Evolutionary conservation across 1,140 invertebrate genomes (phyloP).

Genomic region (Dinoponera quadriceps): DNA sequence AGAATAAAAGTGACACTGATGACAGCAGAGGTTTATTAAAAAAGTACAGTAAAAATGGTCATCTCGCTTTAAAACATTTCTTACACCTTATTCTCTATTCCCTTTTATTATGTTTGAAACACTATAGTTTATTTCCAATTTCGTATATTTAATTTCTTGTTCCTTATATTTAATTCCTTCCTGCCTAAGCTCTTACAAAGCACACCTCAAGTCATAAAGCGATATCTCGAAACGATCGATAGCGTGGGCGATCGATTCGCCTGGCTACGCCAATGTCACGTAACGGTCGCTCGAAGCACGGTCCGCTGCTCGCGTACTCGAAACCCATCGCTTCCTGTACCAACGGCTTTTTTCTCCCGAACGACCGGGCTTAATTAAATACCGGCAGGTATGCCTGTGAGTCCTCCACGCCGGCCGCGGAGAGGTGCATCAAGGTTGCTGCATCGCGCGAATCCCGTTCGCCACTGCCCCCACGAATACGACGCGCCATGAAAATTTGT

Average conservation of each 20-base stretch:
- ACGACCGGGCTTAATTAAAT: constrained; percentile 71
- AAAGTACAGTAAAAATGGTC: no score
- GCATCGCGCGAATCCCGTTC: constrained; percentile 42
- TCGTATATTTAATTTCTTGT: no score
- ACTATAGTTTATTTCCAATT: no score
- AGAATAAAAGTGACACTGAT: no score
- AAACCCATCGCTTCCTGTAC: constrained; percentile 76
- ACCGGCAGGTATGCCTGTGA: constrained; percentile 40
- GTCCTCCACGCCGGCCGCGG: constrained; percentile 11
- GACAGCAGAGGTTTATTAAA: no score
- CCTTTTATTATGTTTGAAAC: no score
- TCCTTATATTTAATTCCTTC: no score
- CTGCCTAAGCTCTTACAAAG: no score
- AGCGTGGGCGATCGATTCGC: constrained; percentile 5
- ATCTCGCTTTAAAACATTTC: no score
- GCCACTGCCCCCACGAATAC: not conserved
- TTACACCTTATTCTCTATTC: no score
- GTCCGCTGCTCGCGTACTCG: constrained; percentile 66
- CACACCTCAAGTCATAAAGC: not conserved
- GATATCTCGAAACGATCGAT: not conserved
- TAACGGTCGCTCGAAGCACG: constrained; percentile 71
- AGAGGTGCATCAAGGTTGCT: constrained; percentile 13
- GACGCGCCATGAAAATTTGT: not conserved
- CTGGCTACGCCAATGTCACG: constrained; percentile 70
- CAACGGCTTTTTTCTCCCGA: constrained; percentile 63